A percentile compares a stretch with the other conserved stretches of the same genome.
Conservation (phyloP, 2,888 invertebrate species). For the Phragmatobia fuliginosa region DNA sequence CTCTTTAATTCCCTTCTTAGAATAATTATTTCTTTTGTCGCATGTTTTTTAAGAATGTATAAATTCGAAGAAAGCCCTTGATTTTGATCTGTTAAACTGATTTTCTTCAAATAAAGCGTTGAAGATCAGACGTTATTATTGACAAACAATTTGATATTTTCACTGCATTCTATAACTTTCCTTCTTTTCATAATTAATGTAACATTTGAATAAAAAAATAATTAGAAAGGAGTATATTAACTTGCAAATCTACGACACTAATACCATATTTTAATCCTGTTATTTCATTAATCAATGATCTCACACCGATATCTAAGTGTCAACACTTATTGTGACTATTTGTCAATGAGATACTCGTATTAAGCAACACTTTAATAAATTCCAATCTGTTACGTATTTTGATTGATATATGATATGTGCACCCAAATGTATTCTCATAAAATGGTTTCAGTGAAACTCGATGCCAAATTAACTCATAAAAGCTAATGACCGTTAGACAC, state of each 20-base stretch:
- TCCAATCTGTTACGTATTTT: constrained; percentile 1
- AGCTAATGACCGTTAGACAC: constrained; percentile 5
- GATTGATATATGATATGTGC: constrained; percentile 14
- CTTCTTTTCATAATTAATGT: too few relatives aligned
- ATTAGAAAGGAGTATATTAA: background rate
- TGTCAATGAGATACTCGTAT: constrained; percentile 7
- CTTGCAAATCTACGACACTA: background rate
- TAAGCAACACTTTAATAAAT: constrained; percentile 9
- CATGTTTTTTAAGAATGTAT: too few relatives aligned
- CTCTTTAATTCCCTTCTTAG: too few relatives aligned
- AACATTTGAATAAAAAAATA: background rate
- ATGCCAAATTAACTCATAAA: constrained; percentile 12
- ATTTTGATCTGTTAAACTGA: too few relatives aligned
- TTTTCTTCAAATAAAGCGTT: too few relatives aligned
- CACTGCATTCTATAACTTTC: too few relatives aligned
- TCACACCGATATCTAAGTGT: background rate
- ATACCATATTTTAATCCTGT: background rate
- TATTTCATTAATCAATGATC: background rate
- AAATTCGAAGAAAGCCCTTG: too few relatives aligned
- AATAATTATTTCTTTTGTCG: too few relatives aligned
- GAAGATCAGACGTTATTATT: too few relatives aligned
- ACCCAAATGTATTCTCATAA: constrained; percentile 4
- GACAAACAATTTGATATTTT: too few relatives aligned
- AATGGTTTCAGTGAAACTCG: constrained; percentile 9
- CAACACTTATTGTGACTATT: constrained; percentile 14